Base-by-base conservation (phyloP, 2,888 invertebrate species). In the Drosophila colorata region DNA sequence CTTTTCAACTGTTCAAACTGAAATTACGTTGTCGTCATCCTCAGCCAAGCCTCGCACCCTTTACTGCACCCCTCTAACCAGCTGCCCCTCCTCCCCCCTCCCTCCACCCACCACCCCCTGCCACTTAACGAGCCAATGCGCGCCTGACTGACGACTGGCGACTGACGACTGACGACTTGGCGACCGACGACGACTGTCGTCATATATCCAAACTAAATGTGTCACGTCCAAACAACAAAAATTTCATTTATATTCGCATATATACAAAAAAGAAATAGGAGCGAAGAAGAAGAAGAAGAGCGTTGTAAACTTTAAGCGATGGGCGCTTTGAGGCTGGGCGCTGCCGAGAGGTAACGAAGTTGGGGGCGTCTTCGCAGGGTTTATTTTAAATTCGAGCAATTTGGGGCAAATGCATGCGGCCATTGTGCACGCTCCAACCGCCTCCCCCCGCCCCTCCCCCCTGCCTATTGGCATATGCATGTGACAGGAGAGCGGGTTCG, bases 151-250 rank as follows among this genome's bases (percentile, higher is more conserved):
- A 78, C 80, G 68, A 56, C 59, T 43, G 48, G 16, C 38, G 40
- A 41, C 59, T 35, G n/a, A n/a, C 80, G 68, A 56, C 59, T 43
- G 48, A 25, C 38, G 40, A 41, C 59, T 35, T 20, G 53, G 33
- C 46, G 60, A 66, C 65, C 72, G 69, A 64, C 65, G 69, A 78
- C 72, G 64, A 77, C 78, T 80, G 78, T 71, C 78, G 71, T 80
- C 80, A 88, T 86, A 88, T 86, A 88, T 88, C 53, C 80, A 74
- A 87, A 87, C 87, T 87, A 86, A 86, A 88, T 86, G 89, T 88
- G 89, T 86, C 86, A 86, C 86, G 86, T 86, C 77, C 89, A 79
- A 84, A 78, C 87, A 85, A 85, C 89, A 88, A 88, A 88, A 88
- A 87, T 88, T 88, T 87, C 89, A 87, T 88, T 86, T 86, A 88